A percentile compares a stretch with the other conserved stretches of the same genome.
These are phyloP conservation scores for Pollenia labialis DNA, from an alignment of 2,888 invertebrate genomes.

Conservation along the genomic window DNA sequence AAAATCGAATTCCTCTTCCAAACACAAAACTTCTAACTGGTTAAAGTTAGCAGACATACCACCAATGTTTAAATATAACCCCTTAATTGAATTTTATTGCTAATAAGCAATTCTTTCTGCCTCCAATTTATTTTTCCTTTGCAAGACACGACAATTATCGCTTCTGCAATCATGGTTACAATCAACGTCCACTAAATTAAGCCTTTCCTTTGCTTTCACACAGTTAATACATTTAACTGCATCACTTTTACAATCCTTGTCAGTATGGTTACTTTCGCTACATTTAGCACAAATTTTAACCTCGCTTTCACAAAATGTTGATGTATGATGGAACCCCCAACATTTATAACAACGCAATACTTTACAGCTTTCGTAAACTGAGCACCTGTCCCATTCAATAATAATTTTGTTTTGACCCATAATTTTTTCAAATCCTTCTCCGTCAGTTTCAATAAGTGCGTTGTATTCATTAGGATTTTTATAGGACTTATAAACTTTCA, in stretches of 20 bases:
- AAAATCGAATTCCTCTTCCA: not conserved
- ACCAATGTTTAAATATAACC: slow-evolving; percentile 26
- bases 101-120: slow-evolving; percentile 11
- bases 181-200: slow-evolving; percentile 20
- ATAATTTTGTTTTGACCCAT: not conserved
- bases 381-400: not conserved
- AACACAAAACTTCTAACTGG: too few relatives aligned
- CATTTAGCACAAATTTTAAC: slow-evolving; percentile 51
- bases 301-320: slow-evolving; percentile 45
- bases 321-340: slow-evolving; percentile 62
- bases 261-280: slow-evolving; percentile 34
- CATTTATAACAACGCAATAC: slow-evolving; percentile 11
- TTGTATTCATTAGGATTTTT: too few relatives aligned
- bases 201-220: slow-evolving; percentile 33
- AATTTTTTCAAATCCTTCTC: not conserved
- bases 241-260: slow-evolving; percentile 41
- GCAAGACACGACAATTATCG: not conserved
- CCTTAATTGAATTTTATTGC: not conserved
- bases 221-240: slow-evolving; percentile 1
- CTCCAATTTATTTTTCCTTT: slow-evolving; percentile 13
- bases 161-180: slow-evolving; percentile 51
- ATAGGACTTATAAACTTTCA: too few relatives aligned
- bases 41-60: not conserved
- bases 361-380: slow-evolving; percentile 5
- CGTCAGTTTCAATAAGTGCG: not conserved